Conservation (phyloP, 2,888 invertebrate genomes). For the Spisula subtruncata region DNA sequence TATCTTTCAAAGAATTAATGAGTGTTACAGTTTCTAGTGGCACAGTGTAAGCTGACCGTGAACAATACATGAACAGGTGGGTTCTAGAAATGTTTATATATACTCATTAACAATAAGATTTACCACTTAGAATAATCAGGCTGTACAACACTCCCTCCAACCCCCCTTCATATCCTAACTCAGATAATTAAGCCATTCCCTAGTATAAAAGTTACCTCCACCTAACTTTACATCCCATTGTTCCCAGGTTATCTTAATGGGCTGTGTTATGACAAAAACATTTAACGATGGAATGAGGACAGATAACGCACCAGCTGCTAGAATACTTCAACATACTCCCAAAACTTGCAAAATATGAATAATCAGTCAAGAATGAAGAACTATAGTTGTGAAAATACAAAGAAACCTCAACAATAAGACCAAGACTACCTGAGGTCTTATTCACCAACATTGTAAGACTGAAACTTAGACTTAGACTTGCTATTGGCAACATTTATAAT, state of each 20-base stretch:
- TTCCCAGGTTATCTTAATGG: slow-evolving; percentile 45
- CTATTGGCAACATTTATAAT: no score
- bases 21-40: no score
- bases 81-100: not conserved
- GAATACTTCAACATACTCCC: not conserved
- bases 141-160: not conserved
- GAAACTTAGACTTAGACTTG: no score
- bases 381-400: no score
- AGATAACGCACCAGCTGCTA: not conserved
- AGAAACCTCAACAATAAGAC: no score
- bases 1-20: no score
- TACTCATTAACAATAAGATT: not conserved
- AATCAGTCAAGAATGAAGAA: not conserved
- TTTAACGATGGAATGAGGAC: not conserved
- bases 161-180: not conserved
- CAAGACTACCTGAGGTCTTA: no score
- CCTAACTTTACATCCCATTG: slow-evolving; percentile 29
- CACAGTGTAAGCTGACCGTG: not conserved
- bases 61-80: not conserved
- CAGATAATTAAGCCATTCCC: not conserved
- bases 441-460: no score
- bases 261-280: slow-evolving; percentile 22
- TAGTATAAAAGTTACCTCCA: not conserved
- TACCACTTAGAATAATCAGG: not conserved
- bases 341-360: not conserved